phyloP scores from a whole-genome alignment of 2,888 invertebrate species.

The Cyclophora albipunctata region DNA sequence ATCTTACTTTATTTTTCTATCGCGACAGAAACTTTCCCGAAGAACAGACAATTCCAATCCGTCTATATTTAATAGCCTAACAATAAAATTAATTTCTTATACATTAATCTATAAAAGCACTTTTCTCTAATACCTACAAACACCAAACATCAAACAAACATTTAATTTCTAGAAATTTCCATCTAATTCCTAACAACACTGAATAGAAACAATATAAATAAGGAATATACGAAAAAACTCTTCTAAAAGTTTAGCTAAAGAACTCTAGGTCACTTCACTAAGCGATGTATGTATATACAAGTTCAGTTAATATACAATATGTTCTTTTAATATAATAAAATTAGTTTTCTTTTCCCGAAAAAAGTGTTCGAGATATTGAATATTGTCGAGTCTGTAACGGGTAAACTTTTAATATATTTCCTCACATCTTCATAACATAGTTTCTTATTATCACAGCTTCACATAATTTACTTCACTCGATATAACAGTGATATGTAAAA shows the following conservation, averaged over 20 bases:
- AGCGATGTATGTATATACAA: slow-evolving; percentile 40
- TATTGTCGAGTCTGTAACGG: slow-evolving; percentile 29
- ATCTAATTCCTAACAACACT: slow-evolving; percentile 30
- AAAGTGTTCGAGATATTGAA: slow-evolving; percentile 46
- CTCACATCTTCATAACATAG: slow-evolving; percentile 33
- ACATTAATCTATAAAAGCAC: slow-evolving; percentile 64
- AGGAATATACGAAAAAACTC: slow-evolving; percentile 36
- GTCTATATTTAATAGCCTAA: no score
- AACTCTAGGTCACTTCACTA: slow-evolving; percentile 47
- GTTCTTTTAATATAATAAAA: slow-evolving; percentile 17
- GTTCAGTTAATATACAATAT: slow-evolving; percentile 21
- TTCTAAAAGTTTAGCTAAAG: slow-evolving; percentile 57
- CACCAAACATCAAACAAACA: slow-evolving; percentile 70
- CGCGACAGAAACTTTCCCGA: no score
- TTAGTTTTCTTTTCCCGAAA: slow-evolving; percentile 34
- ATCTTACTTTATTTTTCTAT: no score
- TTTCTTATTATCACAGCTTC: slow-evolving; percentile 55
- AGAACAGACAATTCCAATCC: no score
- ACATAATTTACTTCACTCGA: slow-evolving; percentile 53
- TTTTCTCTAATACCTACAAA: slow-evolving; percentile 59
- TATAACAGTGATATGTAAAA: slow-evolving; percentile 51
- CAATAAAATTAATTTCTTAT: slow-evolving; percentile 12
- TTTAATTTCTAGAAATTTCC: slow-evolving; percentile 21
- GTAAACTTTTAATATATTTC: slow-evolving; percentile 33
- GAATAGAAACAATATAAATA: slow-evolving; percentile 36